A percentile compares a stretch with the other conserved stretches of the same genome.
Evolutionary conservation across 2,797 vertebrate genomes (phyloP).

Genomic region (Gobionotothen gibberifrons): DNA sequence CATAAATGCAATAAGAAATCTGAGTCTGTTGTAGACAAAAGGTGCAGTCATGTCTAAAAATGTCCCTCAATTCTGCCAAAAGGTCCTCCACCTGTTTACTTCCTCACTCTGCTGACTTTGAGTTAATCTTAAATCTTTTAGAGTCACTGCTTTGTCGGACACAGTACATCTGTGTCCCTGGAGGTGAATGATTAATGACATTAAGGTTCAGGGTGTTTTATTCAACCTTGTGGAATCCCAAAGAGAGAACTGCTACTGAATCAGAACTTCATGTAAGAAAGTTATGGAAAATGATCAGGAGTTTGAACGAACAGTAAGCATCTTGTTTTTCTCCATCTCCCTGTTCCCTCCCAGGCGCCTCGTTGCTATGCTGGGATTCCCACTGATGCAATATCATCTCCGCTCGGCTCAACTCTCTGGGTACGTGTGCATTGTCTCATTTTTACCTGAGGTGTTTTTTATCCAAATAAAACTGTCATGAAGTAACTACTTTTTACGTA

Average conservation of each 20-base stretch:
- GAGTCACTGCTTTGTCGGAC: constrained; percentile 8
- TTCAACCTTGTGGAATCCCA: background rate
- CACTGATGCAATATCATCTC: constrained; percentile 80
- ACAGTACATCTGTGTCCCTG: constrained; percentile 10
- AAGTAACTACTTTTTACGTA: background rate
- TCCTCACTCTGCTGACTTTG: background rate
- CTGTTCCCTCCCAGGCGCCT: constrained; percentile 48
- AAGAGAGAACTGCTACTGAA: background rate
- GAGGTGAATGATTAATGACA: constrained; percentile 32
- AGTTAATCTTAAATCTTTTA: constrained; percentile 1
- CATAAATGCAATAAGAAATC: no score
- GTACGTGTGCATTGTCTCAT: constrained; percentile 27
- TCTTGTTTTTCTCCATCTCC: constrained; percentile 57
- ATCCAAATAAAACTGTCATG: background rate
- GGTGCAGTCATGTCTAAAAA: background rate
- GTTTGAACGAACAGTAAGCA: background rate
- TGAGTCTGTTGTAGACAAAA: background rate
- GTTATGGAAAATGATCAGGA: background rate
- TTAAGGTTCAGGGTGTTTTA: constrained; percentile 19
- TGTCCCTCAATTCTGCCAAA: background rate
- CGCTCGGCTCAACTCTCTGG: constrained; percentile 61
- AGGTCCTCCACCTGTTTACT: background rate
- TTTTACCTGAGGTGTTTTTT: constrained; percentile 40
- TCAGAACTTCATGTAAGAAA: background rate
- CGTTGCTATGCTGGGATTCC: constrained; percentile 75